A percentile compares a stretch with the other conserved stretches of the same genome.
Evolutionary conservation across 2,113 vertebrate genomes (phyloP).

Genomic region (Nycticebus coucang): DNA sequence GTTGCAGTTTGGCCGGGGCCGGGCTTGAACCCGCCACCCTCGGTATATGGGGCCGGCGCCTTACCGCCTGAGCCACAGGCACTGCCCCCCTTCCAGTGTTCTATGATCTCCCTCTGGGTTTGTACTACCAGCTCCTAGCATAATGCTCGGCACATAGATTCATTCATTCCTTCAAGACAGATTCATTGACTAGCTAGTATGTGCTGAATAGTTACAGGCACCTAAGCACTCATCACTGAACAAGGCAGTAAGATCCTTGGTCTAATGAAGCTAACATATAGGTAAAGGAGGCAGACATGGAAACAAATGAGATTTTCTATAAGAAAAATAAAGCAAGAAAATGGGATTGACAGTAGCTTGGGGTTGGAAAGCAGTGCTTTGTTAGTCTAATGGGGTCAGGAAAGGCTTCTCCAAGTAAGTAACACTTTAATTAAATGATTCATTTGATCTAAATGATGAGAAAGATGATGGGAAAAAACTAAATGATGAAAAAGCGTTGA

Average conservation of each 20-base stretch:
- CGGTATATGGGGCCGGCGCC: too few relatives aligned
- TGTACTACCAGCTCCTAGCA: background rate
- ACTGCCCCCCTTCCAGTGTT: background rate
- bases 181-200: background rate
- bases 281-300: background rate
- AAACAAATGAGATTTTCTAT: background rate
- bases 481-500: background rate
- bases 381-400: background rate
- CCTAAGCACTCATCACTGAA: background rate
- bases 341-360: background rate
- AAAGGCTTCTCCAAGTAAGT: background rate
- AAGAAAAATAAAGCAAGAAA: conserved; percentile 12
- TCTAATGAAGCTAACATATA: background rate
- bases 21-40: too few relatives aligned
- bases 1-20: too few relatives aligned
- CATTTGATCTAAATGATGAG: background rate
- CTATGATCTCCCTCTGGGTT: background rate
- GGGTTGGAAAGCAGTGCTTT: background rate
- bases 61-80: too few relatives aligned
- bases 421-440: background rate
- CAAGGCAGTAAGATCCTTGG: background rate
- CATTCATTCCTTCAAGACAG: background rate
- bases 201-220: background rate
- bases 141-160: background rate
- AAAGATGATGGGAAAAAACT: background rate